phyloP scores from a whole-genome alignment of 2,113 vertebrate genomes.

The Theristicus caerulescens region DNA sequence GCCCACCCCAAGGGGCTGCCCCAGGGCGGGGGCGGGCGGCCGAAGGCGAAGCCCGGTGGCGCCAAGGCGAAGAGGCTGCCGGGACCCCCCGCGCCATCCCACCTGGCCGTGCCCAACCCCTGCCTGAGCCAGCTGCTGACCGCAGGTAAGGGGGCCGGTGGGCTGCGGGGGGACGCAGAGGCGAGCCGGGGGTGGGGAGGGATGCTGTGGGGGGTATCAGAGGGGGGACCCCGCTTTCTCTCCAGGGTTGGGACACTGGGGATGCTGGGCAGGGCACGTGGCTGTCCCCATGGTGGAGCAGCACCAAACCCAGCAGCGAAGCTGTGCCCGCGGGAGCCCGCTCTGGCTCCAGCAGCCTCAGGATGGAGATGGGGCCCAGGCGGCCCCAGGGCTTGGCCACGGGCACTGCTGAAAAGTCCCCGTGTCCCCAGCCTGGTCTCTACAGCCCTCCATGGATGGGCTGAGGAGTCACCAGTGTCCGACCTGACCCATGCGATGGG shows the following conservation, averaged over 20 bases:
- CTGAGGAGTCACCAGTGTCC: not conserved
- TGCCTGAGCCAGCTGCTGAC: conserved; percentile 85
- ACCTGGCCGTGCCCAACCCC: conserved; percentile 47
- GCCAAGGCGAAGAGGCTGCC: conserved; percentile 21
- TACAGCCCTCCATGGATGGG: fast-evolving
- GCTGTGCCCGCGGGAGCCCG: fast-evolving
- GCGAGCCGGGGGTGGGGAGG: not conserved
- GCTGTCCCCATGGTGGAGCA: fast-evolving
- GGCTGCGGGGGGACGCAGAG: not conserved
- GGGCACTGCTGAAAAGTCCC: not conserved
- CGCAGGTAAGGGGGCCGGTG: conserved; percentile 37
- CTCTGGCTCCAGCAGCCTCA: not conserved
- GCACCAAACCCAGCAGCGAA: not conserved
- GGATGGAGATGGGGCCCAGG: not conserved
- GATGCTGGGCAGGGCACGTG: not conserved
- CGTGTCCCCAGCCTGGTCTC: not conserved
- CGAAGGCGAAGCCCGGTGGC: conserved; percentile 67
- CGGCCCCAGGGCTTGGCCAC: fast-evolving
- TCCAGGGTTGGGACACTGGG: not conserved
- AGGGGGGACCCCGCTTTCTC: not conserved
- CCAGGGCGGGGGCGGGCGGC: conserved; percentile 22
- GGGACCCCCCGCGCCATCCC: not conserved
- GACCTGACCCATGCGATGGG: fast-evolving
- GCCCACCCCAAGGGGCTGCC: conserved; percentile 2
- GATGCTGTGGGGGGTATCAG: not conserved